phyloP scores from a whole-genome alignment of 92 coral and sea anemone species.

The Zoanthus solanderi region DNA sequence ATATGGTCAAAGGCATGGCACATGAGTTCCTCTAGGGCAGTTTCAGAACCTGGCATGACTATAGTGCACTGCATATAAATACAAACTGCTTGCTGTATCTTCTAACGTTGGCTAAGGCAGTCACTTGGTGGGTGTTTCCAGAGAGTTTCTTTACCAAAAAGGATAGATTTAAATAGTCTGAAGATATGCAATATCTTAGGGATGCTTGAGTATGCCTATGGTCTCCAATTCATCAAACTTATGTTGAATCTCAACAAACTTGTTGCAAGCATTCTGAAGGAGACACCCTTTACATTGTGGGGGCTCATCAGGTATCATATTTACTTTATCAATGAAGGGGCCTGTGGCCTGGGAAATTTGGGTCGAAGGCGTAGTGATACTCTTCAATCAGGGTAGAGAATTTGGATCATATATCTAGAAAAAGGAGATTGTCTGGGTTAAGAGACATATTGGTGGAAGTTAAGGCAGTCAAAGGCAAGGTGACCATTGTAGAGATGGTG shows the following conservation, averaged over 20 bases:
- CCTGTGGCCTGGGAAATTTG: conserved; percentile 31
- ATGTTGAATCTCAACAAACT: not conserved
- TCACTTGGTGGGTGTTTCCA: too few species aligned
- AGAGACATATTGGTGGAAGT: too few species aligned
- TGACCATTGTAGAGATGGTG: too few species aligned
- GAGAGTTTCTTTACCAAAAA: too few species aligned
- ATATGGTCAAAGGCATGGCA: conserved; percentile 39
- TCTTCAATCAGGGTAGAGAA: not conserved
- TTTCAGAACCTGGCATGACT: too few species aligned
- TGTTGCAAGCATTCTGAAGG: conserved; percentile 55
- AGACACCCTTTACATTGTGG: conserved; percentile 63
- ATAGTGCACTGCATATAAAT: too few species aligned
- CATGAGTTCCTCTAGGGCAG: too few species aligned
- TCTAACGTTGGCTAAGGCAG: conserved; percentile 47
- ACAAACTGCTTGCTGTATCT: conserved; percentile 50
- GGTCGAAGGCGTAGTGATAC: conserved; percentile 35
- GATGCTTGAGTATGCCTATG: conserved; percentile 42
- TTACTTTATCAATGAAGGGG: conserved; percentile 47
- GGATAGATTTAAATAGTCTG: conserved; percentile 57
- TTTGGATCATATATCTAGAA: too few species aligned
- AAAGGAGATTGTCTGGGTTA: too few species aligned
- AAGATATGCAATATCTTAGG: conserved; percentile 52
- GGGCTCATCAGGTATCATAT: conserved; percentile 67
- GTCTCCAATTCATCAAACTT: not conserved
- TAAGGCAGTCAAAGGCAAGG: too few species aligned